A percentile compares a stretch with the other conserved stretches of the same genome.
phyloP scores from a whole-genome alignment of 2,888 invertebrate species.

The Cheilosia variabilis region DNA sequence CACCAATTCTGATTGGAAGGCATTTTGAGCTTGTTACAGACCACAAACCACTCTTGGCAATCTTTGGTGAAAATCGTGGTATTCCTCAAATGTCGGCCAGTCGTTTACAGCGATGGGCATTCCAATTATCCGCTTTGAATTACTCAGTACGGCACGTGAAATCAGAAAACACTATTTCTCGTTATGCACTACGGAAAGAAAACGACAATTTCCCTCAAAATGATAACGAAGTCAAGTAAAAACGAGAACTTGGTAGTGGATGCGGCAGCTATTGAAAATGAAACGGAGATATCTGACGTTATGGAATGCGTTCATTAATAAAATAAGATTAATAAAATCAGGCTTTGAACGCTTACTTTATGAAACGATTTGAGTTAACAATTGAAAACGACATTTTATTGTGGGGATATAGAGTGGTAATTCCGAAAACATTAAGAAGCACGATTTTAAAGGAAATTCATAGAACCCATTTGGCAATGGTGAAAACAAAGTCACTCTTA shows the following conservation, averaged over 20 bases:
- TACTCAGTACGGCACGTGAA: constrained; percentile 13
- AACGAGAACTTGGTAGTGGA: constrained; percentile 1
- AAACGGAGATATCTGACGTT: too few relatives aligned
- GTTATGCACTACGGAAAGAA: background rate
- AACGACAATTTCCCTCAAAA: too few relatives aligned
- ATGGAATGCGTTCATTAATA: too few relatives aligned
- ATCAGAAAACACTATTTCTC: constrained; percentile 23
- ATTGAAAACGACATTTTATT: constrained; percentile 42
- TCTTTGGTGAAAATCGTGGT: constrained; percentile 77
- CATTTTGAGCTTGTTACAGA: constrained; percentile 81
- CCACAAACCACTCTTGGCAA: constrained; percentile 78
- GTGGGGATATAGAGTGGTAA: constrained; percentile 58
- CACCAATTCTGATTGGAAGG: constrained; percentile 13
- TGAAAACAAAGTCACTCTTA: constrained; percentile 65
- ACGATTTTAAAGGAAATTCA: constrained; percentile 56
- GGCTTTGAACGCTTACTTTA: constrained; percentile 11
- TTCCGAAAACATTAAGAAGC: constrained; percentile 50
- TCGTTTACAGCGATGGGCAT: constrained; percentile 32
- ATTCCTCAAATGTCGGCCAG: constrained; percentile 79
- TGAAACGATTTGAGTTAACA: constrained; percentile 34
- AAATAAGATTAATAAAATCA: too few relatives aligned
- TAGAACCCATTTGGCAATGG: constrained; percentile 60
- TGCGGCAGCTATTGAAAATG: background rate
- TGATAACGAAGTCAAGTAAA: too few relatives aligned
- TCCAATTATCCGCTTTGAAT: constrained; percentile 34